Base-by-base conservation (phyloP, 2,797 vertebrate species). In the Sebastes itinus region DNA sequence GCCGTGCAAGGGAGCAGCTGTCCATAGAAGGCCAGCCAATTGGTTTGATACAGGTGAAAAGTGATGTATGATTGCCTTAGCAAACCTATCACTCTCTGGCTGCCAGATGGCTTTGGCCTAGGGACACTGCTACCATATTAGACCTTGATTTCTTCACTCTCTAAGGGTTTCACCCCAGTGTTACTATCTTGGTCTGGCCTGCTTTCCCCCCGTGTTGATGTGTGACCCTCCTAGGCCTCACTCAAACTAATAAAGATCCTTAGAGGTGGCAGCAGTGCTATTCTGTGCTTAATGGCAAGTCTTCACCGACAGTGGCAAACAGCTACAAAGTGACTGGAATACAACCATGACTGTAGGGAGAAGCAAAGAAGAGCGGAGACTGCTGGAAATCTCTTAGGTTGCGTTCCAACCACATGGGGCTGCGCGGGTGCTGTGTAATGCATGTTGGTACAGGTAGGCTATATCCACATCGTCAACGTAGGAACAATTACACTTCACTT, bases 41-140 rank as follows among this genome's bases (percentile, higher is more conserved):
- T 93, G 93, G 87, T 94, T 91, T 92, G 91, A 93, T 91, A 91
- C 90, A 94, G 90, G 92, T 92, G 92, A 95, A 92, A 92, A 94
- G 91, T 93, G 90, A 94, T 92, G 87, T 93, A 92, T 92, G 92
- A 94, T 94, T 93, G 93, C 87, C 88, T 90, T 77, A 74, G 89
- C 87, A 77, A 89, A 89, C 87, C 88, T 90, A 94, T 95, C 94
- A 91, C 80, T 94, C 90, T 91, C 62, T 4, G 80, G 63, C 84
- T 90, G 89, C 90, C 89, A 90, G 87, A 90, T 88, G 91, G 84
- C 84, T 91, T 86, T 86, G 83, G 87, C 89, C 90, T 79, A 66
- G 87, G 89, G 91, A 93, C 90, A 85, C 79, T 4, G 70, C 81
- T 75, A 76, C 81, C 89, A 67, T 65, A 92, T 92, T 89, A 92